Base-by-base conservation (phyloP, 2,113 vertebrate genomes). In the Tenrec ecaudatus region DNA sequence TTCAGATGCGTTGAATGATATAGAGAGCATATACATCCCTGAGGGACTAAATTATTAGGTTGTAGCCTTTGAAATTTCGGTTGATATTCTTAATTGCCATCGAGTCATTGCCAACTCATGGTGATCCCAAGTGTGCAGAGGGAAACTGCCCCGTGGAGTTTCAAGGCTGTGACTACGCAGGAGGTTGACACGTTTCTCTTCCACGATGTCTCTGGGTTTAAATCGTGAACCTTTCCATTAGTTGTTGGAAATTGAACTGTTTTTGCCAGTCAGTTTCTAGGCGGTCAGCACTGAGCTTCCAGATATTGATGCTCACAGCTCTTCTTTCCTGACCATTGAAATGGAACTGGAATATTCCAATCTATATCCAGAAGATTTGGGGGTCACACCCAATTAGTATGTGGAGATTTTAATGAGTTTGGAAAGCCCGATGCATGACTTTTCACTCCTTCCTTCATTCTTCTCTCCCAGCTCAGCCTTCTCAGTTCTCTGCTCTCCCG, bases 391-490 rank as follows among this genome's bases (percentile, higher is more conserved):
- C 47, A 47, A 29, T 94, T 60, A 40, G 20, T 57, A 14, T 68
- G 20, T 69, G 66, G 64, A 14, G 33, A 80, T 15, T 81, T 69
- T 77, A 62, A 9, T 92, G 47, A 64, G 38, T 87, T 86, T 83
- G 47, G 58, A 47, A 86, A 81, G 81, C 84, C 82, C 60, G 78
- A 23, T 38, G 20, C 19, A 76, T 81, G 58, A 71, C 38, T 47
- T 73, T 6, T 60, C n/a, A 91, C 88, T 91, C 22, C 78, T 87
- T 64, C 60, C 11, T 87, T 9, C 38, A 78, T 75, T 71, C 60
- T 83, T 89, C 71, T 77, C 14, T 14, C 23, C 69, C 86, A 84
- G 88, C 38, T 94, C 66, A 92, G 53, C 68, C 31, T 23, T 40
- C 62, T 85, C 60, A 66, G 20, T 69, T 71, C 5, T 92, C 82